Evolutionary conservation across 2,113 vertebrate species (phyloP).

Genomic region (Lonchura striata): DNA sequence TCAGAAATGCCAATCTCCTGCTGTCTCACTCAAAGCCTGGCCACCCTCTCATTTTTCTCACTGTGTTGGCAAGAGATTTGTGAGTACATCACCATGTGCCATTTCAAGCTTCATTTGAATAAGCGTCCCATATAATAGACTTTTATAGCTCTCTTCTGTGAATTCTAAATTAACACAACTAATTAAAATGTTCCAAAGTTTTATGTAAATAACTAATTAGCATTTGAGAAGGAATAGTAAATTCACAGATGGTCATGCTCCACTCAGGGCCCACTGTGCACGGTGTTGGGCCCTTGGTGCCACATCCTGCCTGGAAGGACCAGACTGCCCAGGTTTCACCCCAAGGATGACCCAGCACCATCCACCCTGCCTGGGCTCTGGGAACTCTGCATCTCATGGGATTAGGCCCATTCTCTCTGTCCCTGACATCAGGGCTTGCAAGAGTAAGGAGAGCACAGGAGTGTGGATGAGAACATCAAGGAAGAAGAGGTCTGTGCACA

Average conservation of each 20-base stretch:
- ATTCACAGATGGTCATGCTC: constrained; percentile 24
- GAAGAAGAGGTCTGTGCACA: neutral
- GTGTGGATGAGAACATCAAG: neutral
- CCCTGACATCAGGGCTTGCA: neutral
- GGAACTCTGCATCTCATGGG: neutral
- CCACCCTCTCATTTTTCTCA: neutral
- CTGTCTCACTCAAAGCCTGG: neutral
- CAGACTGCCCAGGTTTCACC: fast-evolving
- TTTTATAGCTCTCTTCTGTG: constrained; percentile 46
- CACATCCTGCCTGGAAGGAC: neutral
- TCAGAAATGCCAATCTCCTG: neutral
- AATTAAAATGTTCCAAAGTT: constrained; percentile 64
- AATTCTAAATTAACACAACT: constrained; percentile 57
- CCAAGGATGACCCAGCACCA: neutral
- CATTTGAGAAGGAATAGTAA: constrained; percentile 39
- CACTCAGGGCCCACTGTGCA: neutral
- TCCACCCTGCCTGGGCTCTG: neutral
- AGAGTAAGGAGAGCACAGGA: neutral
- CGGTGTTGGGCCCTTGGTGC: neutral
- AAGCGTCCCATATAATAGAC: constrained; percentile 5
- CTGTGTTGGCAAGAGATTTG: constrained; percentile 22
- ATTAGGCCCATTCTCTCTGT: neutral
- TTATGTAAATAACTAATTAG: constrained; percentile 57
- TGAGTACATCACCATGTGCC: neutral
- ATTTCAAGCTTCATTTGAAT: constrained; percentile 57